These are phyloP conservation scores for Archilochus colubris DNA, from an alignment of 2,113 vertebrate species.

Conservation along the genomic window DNA sequence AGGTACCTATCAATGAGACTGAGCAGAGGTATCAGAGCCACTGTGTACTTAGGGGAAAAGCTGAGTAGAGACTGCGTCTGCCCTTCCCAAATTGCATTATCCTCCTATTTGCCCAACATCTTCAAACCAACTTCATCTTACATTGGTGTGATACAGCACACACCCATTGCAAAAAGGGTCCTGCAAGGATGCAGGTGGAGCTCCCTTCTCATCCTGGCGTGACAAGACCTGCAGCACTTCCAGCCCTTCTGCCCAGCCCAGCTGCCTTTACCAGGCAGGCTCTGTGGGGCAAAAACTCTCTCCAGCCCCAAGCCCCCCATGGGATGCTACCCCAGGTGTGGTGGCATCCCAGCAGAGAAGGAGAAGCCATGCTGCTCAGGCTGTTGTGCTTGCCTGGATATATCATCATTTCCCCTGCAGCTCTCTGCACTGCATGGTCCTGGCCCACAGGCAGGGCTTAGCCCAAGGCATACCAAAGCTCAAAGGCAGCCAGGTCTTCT, in stretches of 20 bases:
- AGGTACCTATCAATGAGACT: slow-evolving; percentile 43
- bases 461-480: not conserved
- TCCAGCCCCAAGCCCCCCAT: not conserved
- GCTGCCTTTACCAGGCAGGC: not conserved
- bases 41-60: fast-evolving
- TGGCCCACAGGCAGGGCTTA: not conserved
- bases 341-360: not conserved
- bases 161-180: not conserved
- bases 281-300: fast-evolving
- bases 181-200: not conserved
- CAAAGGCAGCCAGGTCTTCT: not conserved
- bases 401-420: not conserved
- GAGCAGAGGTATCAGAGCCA: not conserved
- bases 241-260: fast-evolving
- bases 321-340: fast-evolving
- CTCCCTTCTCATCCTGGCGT: not conserved
- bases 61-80: not conserved
- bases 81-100: not conserved
- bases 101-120: not conserved
- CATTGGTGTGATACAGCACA: fast-evolving
- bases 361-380: not conserved
- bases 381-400: not conserved
- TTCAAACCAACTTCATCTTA: not conserved
- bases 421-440: fast-evolving
- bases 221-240: not conserved